These are phyloP conservation scores for Brachirus orientalis DNA, from an alignment of 2,113 vertebrate species.

Conservation along the genomic window DNA sequence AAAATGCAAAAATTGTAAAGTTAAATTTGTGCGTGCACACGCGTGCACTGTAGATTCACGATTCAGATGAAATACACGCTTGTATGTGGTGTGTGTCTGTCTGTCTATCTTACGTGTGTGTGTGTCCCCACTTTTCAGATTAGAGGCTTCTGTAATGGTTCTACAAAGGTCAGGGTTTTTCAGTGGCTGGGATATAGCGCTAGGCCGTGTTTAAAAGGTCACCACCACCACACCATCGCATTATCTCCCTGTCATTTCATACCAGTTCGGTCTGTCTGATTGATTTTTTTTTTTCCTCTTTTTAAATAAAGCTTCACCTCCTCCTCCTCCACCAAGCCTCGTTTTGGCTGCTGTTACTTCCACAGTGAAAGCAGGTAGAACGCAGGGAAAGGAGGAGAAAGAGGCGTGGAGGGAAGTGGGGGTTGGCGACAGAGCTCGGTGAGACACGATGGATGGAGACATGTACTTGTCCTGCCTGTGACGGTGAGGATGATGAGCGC, in stretches of 20 bases:
- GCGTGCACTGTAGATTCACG: conserved; percentile 10
- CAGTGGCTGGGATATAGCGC: conserved; percentile 67
- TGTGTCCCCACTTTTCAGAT: conserved; percentile 68
- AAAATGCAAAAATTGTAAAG: no score
- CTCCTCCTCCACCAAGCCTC: conserved; percentile 40
- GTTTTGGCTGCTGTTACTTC: conserved; percentile 33
- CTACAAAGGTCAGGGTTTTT: conserved; percentile 83
- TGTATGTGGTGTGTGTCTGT: conserved; percentile 1
- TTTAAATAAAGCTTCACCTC: conserved; percentile 55
- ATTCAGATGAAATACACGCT: conserved; percentile 7
- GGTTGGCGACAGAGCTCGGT: not conserved
- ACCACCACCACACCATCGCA: conserved; percentile 72
- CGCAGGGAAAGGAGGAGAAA: not conserved
- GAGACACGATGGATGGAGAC: no score
- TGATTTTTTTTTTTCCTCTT: conserved; percentile 71
- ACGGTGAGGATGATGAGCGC: conserved; percentile 30
- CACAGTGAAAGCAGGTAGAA: conserved; percentile 12
- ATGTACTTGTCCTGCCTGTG: conserved; percentile 9
- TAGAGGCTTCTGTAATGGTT: conserved; percentile 82
- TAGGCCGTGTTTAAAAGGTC: conserved; percentile 81
- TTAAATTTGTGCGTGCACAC: no score
- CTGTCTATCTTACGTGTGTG: conserved; percentile 17
- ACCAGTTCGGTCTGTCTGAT: conserved; percentile 79
- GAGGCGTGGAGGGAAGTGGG: not conserved
- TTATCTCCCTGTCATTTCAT: conserved; percentile 81